Percentiles rank a stretch among this genome's conserved stretches.
Conservation (phyloP, 2,797 vertebrate species). For the Acridotheres tristis region DNA sequence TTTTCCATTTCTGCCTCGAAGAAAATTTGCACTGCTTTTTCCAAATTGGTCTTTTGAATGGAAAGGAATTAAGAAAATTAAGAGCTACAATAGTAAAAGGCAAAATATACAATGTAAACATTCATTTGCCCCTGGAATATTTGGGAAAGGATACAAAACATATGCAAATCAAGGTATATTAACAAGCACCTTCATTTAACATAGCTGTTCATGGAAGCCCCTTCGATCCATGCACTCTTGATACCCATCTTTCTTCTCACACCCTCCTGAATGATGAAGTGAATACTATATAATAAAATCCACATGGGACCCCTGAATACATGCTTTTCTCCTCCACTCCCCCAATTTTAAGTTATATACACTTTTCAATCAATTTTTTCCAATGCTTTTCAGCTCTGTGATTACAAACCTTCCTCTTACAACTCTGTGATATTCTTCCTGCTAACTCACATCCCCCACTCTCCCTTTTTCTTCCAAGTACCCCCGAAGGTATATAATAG, state of each 20-base stretch:
- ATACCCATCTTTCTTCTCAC: background rate
- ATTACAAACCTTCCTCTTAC: constrained; percentile 41
- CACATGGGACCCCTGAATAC: background rate
- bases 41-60: background rate
- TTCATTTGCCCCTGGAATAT: constrained; percentile 27
- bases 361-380: background rate
- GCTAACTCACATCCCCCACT: background rate
- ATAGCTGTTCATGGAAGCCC: constrained; percentile 9
- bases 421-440: background rate
- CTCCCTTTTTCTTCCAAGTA: constrained; percentile 5
- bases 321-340: background rate
- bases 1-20: constrained; percentile 1
- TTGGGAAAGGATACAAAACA: constrained; percentile 2
- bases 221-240: background rate
- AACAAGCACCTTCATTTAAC: constrained; percentile 37
- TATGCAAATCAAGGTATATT: constrained; percentile 25
- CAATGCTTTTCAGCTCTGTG: constrained; percentile 26
- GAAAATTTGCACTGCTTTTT: background rate
- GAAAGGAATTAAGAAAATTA: constrained; percentile 50
- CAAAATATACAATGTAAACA: constrained; percentile 28
- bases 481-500: constrained; percentile 45
- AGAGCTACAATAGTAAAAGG: constrained; percentile 1
- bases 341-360: constrained; percentile 9
- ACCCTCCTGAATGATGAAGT: background rate
- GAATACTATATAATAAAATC: background rate